These are phyloP conservation scores for Drosophila flavopinicola DNA, from an alignment of 2,888 invertebrate species.

Conservation along the genomic window DNA sequence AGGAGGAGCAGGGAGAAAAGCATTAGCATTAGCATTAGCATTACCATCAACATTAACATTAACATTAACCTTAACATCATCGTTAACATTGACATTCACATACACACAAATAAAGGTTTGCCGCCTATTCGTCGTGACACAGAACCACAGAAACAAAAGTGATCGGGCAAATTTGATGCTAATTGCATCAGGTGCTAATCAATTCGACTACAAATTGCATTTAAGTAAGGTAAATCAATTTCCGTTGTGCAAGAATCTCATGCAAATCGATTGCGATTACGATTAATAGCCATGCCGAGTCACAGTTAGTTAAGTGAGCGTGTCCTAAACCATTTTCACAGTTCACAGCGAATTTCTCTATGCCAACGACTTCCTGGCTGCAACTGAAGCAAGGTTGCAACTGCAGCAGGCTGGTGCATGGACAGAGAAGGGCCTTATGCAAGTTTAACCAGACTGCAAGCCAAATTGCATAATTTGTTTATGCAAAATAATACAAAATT, in stretches of 20 bases:
- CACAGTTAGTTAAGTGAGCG: conserved; percentile 66
- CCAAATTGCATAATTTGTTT: conserved; percentile 43
- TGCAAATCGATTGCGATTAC: conserved; percentile 47
- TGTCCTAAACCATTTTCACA: conserved; percentile 37
- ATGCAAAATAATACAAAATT: conserved; percentile 30
- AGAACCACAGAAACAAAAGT: conserved; percentile 1
- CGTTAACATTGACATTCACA: neutral
- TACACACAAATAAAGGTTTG: neutral
- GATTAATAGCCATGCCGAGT: conserved; percentile 42
- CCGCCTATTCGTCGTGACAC: conserved; percentile 9
- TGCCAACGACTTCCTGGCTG: conserved; percentile 55
- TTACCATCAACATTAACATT: neutral
- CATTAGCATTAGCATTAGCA: neutral
- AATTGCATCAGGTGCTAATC: conserved; percentile 57
- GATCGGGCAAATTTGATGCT: conserved; percentile 20
- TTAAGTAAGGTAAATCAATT: conserved; percentile 65
- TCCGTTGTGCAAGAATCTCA: conserved; percentile 44
- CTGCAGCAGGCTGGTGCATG: conserved; percentile 1
- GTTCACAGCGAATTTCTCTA: conserved; percentile 45
- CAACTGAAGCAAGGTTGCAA: conserved; percentile 8
- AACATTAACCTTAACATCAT: neutral
- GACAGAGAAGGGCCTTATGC: conserved; percentile 47
- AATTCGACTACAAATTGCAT: conserved; percentile 39
- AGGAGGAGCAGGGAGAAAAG: conserved; percentile 18
- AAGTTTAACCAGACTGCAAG: conserved; percentile 25